Percentiles rank a stretch among this genome's conserved stretches.
These are phyloP conservation scores for Rhinogobio ventralis DNA, from an alignment of 2,797 vertebrate species.

Conservation along the genomic window DNA sequence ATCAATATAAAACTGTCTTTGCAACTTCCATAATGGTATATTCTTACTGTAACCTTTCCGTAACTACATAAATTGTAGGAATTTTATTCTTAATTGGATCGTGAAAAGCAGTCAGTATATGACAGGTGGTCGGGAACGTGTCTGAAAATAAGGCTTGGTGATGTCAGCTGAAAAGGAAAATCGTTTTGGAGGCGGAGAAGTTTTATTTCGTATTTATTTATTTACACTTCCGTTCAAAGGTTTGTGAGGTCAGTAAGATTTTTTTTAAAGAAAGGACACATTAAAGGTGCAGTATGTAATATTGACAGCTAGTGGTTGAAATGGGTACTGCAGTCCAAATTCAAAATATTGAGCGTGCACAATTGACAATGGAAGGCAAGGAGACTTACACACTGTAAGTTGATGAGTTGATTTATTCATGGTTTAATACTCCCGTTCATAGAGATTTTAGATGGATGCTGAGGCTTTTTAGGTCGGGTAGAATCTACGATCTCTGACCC, in stretches of 20 bases:
- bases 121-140: neutral
- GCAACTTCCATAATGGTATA: neutral
- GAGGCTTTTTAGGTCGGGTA: too few relatives aligned
- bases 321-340: too few relatives aligned
- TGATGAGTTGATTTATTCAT: too few relatives aligned
- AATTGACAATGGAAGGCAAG: too few relatives aligned
- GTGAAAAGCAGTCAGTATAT: neutral
- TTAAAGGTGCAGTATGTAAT: neutral
- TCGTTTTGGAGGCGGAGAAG: neutral
- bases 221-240: neutral
- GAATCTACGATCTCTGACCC: too few relatives aligned
- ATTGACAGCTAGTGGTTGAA: too few relatives aligned
- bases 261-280: neutral
- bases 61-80: neutral
- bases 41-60: neutral
- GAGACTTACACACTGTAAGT: too few relatives aligned
- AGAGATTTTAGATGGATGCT: too few relatives aligned
- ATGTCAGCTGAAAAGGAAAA: neutral
- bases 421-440: too few relatives aligned
- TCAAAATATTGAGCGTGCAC: too few relatives aligned
- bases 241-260: neutral
- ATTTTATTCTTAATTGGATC: neutral
- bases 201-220: neutral
- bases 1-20: neutral
- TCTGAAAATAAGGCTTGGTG: neutral